phyloP scores from a whole-genome alignment of 2,888 invertebrate species.

The Athripsodes cinereus region DNA sequence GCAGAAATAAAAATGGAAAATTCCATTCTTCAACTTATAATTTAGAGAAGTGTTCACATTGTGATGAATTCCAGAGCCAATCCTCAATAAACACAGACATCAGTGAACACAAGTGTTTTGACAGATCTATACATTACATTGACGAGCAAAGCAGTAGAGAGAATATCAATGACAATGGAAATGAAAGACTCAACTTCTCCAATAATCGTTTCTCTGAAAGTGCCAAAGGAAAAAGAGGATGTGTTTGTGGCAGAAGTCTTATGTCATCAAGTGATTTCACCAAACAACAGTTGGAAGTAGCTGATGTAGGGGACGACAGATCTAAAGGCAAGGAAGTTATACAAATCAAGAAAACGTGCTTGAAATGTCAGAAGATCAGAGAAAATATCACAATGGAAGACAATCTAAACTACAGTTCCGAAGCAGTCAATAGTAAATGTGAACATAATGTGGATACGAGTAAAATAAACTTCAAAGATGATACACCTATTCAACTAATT shows the following conservation, averaged over 20 bases:
- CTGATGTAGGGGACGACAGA: constrained; percentile 30
- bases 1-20: constrained; percentile 1
- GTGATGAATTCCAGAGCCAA: constrained; percentile 19
- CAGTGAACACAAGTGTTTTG: constrained; percentile 36
- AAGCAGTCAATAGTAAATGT: constrained; percentile 6
- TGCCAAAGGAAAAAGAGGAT: background rate
- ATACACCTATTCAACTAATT: constrained; percentile 38
- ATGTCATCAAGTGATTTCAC: constrained; percentile 7
- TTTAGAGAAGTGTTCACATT: constrained; percentile 24
- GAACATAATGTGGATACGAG: constrained; percentile 4
- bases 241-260: constrained; percentile 5
- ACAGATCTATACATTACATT: constrained; percentile 41
- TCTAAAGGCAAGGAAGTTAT: constrained; percentile 40
- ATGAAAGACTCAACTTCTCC: background rate
- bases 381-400: constrained; percentile 42
- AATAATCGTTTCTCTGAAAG: constrained; percentile 8
- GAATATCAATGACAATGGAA: background rate
- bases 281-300: constrained; percentile 16
- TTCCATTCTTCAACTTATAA: constrained; percentile 44
- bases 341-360: constrained; percentile 42
- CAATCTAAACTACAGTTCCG: constrained; percentile 9
- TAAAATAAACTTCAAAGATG: constrained; percentile 38
- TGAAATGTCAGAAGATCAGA: constrained; percentile 48
- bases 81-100: constrained; percentile 14
- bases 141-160: constrained; percentile 33